Percentiles rank a stretch among this genome's conserved stretches.
These are phyloP conservation scores for Esox masquinongy DNA, from an alignment of 2,797 vertebrate genomes.

Conservation along the genomic window DNA sequence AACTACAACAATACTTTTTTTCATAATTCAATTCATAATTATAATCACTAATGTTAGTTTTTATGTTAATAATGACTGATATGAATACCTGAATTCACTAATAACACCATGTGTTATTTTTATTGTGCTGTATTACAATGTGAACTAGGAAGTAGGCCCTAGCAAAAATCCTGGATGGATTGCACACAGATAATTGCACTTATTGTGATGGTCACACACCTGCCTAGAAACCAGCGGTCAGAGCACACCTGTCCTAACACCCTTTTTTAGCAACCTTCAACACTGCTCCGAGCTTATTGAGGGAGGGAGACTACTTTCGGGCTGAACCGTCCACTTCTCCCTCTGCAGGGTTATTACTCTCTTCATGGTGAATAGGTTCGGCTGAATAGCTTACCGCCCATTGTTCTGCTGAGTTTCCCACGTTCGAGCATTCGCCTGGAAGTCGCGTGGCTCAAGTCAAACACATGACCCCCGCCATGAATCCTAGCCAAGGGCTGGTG, in stretches of 20 bases:
- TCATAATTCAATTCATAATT: too few relatives aligned
- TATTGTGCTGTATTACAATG: not conserved
- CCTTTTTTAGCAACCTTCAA: constrained; percentile 5
- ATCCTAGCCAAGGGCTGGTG: constrained; percentile 56
- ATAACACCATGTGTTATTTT: not conserved
- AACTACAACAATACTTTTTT: too few relatives aligned
- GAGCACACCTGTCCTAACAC: constrained; percentile 26
- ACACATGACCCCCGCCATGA: constrained; percentile 59
- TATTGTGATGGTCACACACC: not conserved
- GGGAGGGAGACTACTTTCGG: constrained; percentile 34
- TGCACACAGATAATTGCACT: not conserved
- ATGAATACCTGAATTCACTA: not conserved
- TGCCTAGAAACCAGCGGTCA: not conserved
- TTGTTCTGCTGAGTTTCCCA: constrained; percentile 88
- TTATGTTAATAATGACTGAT: too few relatives aligned
- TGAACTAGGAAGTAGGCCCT: too few relatives aligned
- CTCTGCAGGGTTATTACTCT: constrained; percentile 79
- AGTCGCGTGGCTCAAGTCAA: constrained; percentile 82
- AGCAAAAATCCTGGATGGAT: not conserved
- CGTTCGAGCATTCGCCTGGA: constrained; percentile 80
- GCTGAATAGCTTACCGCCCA: constrained; percentile 77
- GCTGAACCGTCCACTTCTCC: constrained; percentile 67
- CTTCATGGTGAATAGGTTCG: constrained; percentile 83
- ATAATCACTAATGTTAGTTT: too few relatives aligned
- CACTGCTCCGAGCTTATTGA: constrained; percentile 15